phyloP scores from a whole-genome alignment of 1,140 invertebrate species.

The Thaumatotibia leucotreta region DNA sequence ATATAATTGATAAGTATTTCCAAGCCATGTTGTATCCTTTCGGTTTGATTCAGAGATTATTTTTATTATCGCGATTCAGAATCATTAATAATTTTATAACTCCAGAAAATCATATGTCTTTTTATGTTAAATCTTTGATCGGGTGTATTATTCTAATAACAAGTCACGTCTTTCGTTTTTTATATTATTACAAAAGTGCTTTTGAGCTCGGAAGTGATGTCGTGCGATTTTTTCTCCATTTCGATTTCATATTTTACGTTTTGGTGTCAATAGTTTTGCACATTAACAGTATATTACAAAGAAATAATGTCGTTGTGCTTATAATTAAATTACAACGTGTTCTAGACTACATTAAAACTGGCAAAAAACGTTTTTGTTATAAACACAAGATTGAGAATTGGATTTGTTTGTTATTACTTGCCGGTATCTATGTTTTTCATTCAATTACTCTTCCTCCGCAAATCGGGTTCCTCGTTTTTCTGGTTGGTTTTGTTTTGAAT shows the following conservation, averaged over 20 bases:
- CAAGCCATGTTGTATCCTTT: no score
- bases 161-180: not conserved
- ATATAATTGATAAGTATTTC: no score
- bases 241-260: not conserved
- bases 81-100: not conserved
- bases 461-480: not conserved
- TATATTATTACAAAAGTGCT: not conserved
- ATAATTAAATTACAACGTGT: not conserved
- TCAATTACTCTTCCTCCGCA: not conserved
- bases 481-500: not conserved
- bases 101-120: not conserved
- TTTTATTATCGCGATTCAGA: not conserved
- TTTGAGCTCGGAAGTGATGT: not conserved
- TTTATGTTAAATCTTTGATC: not conserved
- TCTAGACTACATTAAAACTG: not conserved
- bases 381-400: not conserved
- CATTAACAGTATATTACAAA: not conserved
- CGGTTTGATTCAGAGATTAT: no score
- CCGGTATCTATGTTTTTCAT: not conserved
- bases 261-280: not conserved
- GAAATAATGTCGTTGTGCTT: not conserved
- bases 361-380: not conserved
- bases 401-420: not conserved
- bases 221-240: not conserved
- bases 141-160: not conserved